These are phyloP conservation scores for Collichthys lucidus DNA, from an alignment of 2,113 vertebrate species.

Conservation along the genomic window DNA sequence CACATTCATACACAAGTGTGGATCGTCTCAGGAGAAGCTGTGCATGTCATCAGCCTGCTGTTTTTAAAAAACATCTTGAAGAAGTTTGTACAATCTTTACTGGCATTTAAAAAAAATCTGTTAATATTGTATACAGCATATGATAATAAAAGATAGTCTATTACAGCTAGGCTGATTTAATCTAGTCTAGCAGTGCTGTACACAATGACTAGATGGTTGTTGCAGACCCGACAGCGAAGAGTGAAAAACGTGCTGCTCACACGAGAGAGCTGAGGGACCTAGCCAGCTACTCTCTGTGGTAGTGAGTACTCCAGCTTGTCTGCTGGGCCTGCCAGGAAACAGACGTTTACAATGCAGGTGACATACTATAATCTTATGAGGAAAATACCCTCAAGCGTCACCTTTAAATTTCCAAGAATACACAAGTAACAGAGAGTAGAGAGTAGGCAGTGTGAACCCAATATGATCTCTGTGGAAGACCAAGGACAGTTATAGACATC, in stretches of 20 bases:
- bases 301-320: constrained; percentile 29
- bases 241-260: constrained; percentile 22
- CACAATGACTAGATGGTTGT: neutral
- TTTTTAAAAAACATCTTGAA: neutral
- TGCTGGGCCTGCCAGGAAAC: constrained; percentile 36
- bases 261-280: constrained; percentile 6
- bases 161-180: neutral
- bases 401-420: constrained; percentile 29
- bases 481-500: neutral
- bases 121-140: neutral
- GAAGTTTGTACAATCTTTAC: neutral
- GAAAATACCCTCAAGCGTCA: constrained; percentile 27
- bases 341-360: constrained; percentile 48
- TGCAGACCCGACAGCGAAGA: neutral
- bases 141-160: neutral
- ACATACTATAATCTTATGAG: constrained; percentile 32
- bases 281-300: constrained; percentile 33
- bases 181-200: neutral
- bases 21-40: constrained; percentile 8
- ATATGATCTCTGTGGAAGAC: neutral
- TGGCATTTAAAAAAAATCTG: neutral
- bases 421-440: constrained; percentile 16
- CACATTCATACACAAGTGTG: neutral
- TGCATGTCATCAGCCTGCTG: neutral
- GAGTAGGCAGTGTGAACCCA: constrained; percentile 1